Evolutionary conservation across 2,888 invertebrate species (phyloP).

Genomic region (Ommatoiulus sabulosus): DNA sequence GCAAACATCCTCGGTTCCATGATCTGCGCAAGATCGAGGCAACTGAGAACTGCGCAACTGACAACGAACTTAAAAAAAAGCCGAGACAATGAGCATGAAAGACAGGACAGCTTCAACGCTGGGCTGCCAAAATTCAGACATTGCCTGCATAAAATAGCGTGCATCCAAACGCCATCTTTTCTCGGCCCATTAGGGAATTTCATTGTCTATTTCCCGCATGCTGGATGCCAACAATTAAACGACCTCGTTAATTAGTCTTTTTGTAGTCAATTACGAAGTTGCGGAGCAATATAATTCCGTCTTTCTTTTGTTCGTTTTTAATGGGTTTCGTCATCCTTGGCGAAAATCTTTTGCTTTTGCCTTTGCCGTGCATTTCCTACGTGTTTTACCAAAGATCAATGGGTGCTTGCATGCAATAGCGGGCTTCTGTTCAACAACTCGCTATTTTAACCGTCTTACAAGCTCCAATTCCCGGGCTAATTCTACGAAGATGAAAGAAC

Average conservation of each 20-base stretch:
- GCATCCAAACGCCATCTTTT: conserved; percentile 9
- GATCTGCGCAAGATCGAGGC: not conserved
- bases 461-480: not conserved
- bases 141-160: not conserved
- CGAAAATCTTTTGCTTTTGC: not conserved
- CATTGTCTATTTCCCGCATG: not conserved
- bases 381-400: not conserved
- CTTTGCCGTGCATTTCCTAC: not conserved
- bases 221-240: not conserved
- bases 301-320: not conserved
- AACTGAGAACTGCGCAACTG: too few relatives aligned
- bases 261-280: not conserved
- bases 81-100: not conserved
- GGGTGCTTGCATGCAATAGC: not conserved
- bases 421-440: not conserved
- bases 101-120: not conserved
- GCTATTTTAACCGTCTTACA: not conserved
- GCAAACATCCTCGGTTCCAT: not conserved
- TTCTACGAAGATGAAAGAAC: not conserved
- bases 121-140: not conserved
- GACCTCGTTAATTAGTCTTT: not conserved
- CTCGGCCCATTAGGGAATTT: not conserved
- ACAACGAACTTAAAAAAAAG: not conserved
- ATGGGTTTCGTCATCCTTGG: not conserved
- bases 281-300: not conserved